These are phyloP conservation scores for Pardalotus punctatus DNA, from an alignment of 2,113 vertebrate genomes.

Conservation along the genomic window DNA sequence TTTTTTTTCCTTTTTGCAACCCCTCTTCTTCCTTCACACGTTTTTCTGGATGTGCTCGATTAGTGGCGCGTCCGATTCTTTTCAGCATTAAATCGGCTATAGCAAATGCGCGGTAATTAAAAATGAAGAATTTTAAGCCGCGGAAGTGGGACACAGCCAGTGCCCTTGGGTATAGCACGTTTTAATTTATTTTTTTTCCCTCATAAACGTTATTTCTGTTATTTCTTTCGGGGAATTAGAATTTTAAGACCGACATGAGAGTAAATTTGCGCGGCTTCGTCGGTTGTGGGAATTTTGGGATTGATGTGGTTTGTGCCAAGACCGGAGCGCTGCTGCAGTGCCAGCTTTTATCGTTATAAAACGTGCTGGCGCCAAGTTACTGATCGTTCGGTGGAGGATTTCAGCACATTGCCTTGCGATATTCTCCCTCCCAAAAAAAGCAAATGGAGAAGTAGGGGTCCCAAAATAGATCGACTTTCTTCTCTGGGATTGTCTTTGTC, in stretches of 20 bases:
- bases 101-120: not conserved
- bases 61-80: not conserved
- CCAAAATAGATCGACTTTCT: slow-evolving; percentile 22
- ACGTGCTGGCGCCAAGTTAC: slow-evolving; percentile 12
- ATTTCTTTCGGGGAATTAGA: not conserved
- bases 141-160: not conserved
- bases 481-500: slow-evolving; percentile 41
- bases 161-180: not conserved
- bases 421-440: not conserved
- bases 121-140: slow-evolving; percentile 27
- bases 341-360: slow-evolving; percentile 37
- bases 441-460: slow-evolving; percentile 13
- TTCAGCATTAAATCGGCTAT: not conserved
- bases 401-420: not conserved
- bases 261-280: not conserved
- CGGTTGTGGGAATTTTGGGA: not conserved
- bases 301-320: not conserved
- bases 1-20: no score
- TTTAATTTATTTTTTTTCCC: not conserved
- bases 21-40: not conserved
- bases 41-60: not conserved
- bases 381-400: not conserved
- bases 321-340: not conserved
- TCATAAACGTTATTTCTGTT: not conserved
- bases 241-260: not conserved